A percentile compares a stretch with the other conserved stretches of the same genome.
phyloP scores from a whole-genome alignment of 2,113 vertebrate genomes.

The Uria aalge region DNA sequence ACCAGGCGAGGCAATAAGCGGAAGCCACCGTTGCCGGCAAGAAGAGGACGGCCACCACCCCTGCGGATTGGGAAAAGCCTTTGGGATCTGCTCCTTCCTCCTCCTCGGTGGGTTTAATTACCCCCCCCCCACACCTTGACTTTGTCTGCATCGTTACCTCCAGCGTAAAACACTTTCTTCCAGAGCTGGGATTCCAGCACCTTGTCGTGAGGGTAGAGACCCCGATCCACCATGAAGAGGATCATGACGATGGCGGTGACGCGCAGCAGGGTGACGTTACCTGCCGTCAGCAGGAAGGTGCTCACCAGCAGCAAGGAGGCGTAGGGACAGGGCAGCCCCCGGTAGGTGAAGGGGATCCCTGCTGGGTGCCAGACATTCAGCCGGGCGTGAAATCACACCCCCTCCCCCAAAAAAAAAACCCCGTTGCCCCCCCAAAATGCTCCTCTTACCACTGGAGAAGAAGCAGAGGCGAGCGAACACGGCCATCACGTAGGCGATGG shows the following conservation, averaged over 20 bases:
- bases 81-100: not conserved
- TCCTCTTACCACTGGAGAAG: conserved; percentile 79
- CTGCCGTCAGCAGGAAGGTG: conserved; percentile 80
- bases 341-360: conserved; percentile 87
- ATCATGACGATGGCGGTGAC: conserved; percentile 81
- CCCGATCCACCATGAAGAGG: conserved; percentile 88
- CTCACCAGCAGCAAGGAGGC: conserved; percentile 85
- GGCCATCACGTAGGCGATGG: conserved; percentile 81
- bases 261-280: conserved; percentile 74
- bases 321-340: conserved; percentile 89
- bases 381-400: fast-evolving
- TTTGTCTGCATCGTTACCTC: conserved; percentile 72
- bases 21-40: conserved; percentile 76
- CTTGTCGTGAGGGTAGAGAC: conserved; percentile 88
- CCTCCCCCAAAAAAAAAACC: too few species aligned
- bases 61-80: conserved; percentile 28
- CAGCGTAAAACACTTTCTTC: conserved; percentile 89
- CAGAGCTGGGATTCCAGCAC: conserved; percentile 91
- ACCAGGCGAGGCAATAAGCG: conserved; percentile 91
- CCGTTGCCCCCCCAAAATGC: fast-evolving
- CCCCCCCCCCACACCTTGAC: not conserved
- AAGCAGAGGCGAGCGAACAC: conserved; percentile 88
- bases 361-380: not conserved
- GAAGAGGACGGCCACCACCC: conserved; percentile 81
- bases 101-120: fast-evolving